Percentiles rank a stretch among this genome's conserved stretches.
These are phyloP conservation scores for Ischnus inquisitorius DNA, from an alignment of 2,888 invertebrate species.

Conservation along the genomic window DNA sequence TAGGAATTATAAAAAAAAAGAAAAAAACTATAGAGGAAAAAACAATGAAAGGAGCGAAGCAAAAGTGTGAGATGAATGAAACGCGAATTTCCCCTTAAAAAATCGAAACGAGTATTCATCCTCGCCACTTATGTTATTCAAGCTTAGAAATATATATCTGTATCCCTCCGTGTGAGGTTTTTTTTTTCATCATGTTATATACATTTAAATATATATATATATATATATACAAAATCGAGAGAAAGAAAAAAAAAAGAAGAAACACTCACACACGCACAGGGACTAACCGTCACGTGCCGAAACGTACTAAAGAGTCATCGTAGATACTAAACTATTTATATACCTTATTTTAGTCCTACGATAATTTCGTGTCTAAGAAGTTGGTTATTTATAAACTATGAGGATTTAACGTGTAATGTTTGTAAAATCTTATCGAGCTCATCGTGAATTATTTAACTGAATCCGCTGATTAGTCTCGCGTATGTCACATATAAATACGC, in stretches of 20 bases:
- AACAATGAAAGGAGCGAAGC: background rate
- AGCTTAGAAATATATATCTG: conserved; percentile 12
- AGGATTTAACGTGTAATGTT: conserved; percentile 57
- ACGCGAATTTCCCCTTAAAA: background rate
- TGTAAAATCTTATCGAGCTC: conserved; percentile 58
- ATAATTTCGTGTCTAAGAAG: conserved; percentile 57
- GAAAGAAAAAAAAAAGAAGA: background rate
- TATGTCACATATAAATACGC: conserved; percentile 5
- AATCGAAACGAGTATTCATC: conserved; percentile 12
- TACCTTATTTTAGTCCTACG: conserved; percentile 57
- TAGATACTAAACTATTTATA: conserved; percentile 67
- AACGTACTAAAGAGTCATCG: conserved; percentile 65
- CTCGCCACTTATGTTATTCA: conserved; percentile 27
- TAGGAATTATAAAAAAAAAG: background rate
- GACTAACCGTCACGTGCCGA: conserved; percentile 36
- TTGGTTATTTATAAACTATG: conserved; percentile 62
- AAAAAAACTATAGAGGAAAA: background rate
- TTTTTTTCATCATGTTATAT: conserved; percentile 35
- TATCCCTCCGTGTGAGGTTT: conserved; percentile 11
- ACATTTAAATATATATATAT: no score
- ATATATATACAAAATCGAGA: no score
- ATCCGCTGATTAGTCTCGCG: conserved; percentile 49
- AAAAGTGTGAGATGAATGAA: conserved; percentile 18
- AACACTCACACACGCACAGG: background rate
- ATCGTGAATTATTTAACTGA: conserved; percentile 49